Base-by-base conservation (phyloP, 2,797 vertebrate genomes). In the Epinephelus coioides region DNA sequence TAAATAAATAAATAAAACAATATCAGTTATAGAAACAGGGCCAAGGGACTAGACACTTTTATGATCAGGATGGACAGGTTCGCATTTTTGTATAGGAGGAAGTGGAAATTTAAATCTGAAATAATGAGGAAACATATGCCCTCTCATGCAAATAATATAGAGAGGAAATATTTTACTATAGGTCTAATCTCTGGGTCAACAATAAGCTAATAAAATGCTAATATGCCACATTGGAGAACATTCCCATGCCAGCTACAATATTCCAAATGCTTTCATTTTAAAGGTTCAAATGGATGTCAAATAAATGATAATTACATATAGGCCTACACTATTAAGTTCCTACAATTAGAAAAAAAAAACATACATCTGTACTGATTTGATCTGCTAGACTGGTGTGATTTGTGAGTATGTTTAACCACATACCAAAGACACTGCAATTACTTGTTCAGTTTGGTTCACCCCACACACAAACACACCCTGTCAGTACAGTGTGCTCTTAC, bases 361-460 rank as follows among this genome's bases (percentile, higher is more conserved):
- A 9, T 21, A 4, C 23, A 64, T 43, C 34, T 23, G 18, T 46
- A 2, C 5, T 69, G 15, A 19, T 73, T 21, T 25, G 4, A 59
- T 74, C 8, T 34, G 21, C 15, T 38, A 19, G 13, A 51, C 55
- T 44, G 55, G 4, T 59, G 19, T 60, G 23, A 53, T 38, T 25
- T 25, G 3, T 50, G 46, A 14, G 9, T 43, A 61, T 43, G 17
- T 27, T 47, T 25, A 21, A 70, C 8, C 11, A 61, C n/a, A 54
- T 25, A 19, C 10, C 21, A 23, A 64, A 57, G 1, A 34, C 49
- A 66, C 34, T 10, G 10, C 13, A 40, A 46, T 4, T 21, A 40
- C 25, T 47, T 25, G n/a, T 68, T 40, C 70, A 13, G 63, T 77
- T 57, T 0, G 15, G 1, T 76, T 79, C 2, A 64, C n/a, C n/a